Evolutionary conservation across 2,113 vertebrate species (phyloP).

Genomic region (Gobio gobio): DNA sequence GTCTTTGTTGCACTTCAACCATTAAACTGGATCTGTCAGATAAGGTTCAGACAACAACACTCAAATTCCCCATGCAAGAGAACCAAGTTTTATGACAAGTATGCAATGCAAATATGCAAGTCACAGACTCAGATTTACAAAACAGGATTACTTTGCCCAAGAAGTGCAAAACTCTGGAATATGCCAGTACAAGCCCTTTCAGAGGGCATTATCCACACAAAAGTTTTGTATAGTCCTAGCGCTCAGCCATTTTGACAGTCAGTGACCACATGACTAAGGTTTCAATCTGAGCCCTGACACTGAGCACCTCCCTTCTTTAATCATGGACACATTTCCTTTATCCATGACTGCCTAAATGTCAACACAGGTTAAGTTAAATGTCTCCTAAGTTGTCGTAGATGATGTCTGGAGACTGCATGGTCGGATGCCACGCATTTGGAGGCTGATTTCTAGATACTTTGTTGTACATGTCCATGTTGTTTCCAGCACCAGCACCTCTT

Average conservation of each 20-base stretch:
- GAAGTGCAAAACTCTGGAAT: conserved; percentile 51
- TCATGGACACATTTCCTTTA: not conserved
- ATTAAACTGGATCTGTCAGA: conserved; percentile 9
- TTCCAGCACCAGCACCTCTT: conserved; percentile 39
- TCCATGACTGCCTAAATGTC: not conserved
- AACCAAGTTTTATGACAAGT: not conserved
- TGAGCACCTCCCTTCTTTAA: not conserved
- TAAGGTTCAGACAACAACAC: conserved; percentile 2
- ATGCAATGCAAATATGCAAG: conserved; percentile 9
- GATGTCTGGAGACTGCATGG: conserved; percentile 71
- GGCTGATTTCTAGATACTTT: conserved; percentile 77
- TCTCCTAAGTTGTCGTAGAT: conserved; percentile 81
- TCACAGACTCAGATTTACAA: conserved; percentile 53
- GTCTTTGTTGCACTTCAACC: conserved; percentile 21
- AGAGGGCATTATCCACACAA: conserved; percentile 36
- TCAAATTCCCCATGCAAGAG: conserved; percentile 32
- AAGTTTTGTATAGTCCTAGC: not conserved
- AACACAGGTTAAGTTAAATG: conserved; percentile 62
- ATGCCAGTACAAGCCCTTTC: conserved; percentile 30
- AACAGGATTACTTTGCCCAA: conserved; percentile 35
- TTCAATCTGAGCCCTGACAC: not conserved
- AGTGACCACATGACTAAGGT: not conserved
- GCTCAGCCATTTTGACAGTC: conserved; percentile 27
- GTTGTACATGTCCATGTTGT: conserved; percentile 81
- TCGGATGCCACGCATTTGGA: conserved; percentile 56